phyloP scores from a whole-genome alignment of 1,140 invertebrate genomes.

The Nephila pilipes region DNA sequence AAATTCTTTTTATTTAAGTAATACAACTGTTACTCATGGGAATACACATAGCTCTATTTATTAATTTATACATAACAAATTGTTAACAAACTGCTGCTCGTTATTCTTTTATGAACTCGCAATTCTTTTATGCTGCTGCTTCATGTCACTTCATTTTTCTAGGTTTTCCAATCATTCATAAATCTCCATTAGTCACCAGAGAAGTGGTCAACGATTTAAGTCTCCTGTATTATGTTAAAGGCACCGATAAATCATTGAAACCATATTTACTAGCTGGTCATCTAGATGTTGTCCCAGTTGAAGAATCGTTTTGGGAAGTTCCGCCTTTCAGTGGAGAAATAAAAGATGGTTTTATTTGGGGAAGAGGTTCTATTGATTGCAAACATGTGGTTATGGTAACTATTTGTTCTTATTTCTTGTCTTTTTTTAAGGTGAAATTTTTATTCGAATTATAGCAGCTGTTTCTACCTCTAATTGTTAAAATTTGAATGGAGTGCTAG shows the following conservation, averaged over 20 bases:
- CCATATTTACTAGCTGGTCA: constrained; percentile 84
- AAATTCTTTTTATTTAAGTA: too few relatives aligned
- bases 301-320: constrained; percentile 82
- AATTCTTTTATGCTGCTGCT: not conserved
- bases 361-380: constrained; percentile 84
- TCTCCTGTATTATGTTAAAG: constrained; percentile 82
- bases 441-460: not conserved
- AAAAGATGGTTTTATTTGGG: constrained; percentile 83
- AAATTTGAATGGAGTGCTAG: too few relatives aligned
- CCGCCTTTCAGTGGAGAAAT: constrained; percentile 83
- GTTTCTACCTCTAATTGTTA: too few relatives aligned
- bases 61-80: too few relatives aligned
- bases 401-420: not conserved
- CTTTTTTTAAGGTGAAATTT: not conserved
- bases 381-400: constrained; percentile 84
- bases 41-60: too few relatives aligned
- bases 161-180: constrained; percentile 83
- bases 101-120: not conserved
- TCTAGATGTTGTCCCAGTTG: constrained; percentile 85
- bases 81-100: too few relatives aligned
- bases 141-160: constrained; percentile 2
- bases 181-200: constrained; percentile 80
- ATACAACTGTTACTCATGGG: too few relatives aligned
- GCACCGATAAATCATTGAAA: constrained; percentile 80
- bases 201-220: constrained; percentile 83